A percentile compares a stretch with the other conserved stretches of the same genome.
These are phyloP conservation scores for Palloptera scutellata DNA, from an alignment of 2,888 invertebrate species.

Conservation along the genomic window DNA sequence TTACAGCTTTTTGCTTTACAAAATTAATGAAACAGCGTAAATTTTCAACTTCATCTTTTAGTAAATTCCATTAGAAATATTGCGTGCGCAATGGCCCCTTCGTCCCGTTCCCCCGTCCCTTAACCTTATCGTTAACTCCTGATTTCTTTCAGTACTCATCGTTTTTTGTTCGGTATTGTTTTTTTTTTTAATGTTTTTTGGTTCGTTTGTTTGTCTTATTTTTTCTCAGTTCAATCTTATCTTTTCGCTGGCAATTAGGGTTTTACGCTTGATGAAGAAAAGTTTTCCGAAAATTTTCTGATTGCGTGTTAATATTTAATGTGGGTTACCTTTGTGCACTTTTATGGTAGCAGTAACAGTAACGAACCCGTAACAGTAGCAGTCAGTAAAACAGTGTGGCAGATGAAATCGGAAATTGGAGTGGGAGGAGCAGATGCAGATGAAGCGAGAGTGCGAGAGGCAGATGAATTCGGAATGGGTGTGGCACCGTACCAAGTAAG, in stretches of 20 bases:
- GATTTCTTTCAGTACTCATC: not conserved
- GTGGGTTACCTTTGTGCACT: slow-evolving; percentile 26
- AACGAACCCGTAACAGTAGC: no score
- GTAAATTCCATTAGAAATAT: slow-evolving; percentile 20
- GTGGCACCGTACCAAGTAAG: no score
- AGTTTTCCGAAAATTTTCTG: slow-evolving; percentile 33
- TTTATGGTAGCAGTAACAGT: slow-evolving; percentile 6
- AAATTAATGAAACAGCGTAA: slow-evolving; percentile 13
- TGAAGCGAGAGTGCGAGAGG: no score
- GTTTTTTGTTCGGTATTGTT: not conserved
- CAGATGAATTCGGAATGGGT: no score
- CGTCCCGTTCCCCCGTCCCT: not conserved
- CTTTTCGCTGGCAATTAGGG: slow-evolving; percentile 28
- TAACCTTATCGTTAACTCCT: not conserved
- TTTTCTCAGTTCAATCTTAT: slow-evolving; percentile 6
- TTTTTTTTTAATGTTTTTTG: no score
- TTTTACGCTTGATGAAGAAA: slow-evolving; percentile 16
- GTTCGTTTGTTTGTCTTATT: not conserved
- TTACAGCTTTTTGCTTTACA: not conserved
- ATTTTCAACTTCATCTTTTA: not conserved
- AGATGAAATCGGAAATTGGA: no score
- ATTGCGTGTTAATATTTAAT: slow-evolving; percentile 40
- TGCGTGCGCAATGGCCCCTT: not conserved
- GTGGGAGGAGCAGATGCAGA: no score
- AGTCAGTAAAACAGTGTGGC: no score